phyloP scores from a whole-genome alignment of 2,113 vertebrate species.

The Eupsittula cactorum region DNA sequence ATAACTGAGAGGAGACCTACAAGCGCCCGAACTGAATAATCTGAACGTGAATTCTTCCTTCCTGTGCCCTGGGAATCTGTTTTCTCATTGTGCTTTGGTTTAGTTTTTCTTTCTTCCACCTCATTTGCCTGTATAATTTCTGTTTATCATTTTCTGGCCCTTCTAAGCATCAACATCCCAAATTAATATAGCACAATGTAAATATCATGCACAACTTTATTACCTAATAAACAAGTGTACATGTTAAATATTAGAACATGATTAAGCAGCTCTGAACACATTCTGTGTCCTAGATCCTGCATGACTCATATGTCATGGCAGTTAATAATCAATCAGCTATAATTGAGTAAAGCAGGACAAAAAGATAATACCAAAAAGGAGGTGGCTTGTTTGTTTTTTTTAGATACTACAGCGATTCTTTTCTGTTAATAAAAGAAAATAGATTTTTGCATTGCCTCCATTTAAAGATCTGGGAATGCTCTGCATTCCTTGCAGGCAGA shows the following conservation, averaged over 20 bases:
- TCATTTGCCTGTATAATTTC: background rate
- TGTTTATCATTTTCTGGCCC: background rate
- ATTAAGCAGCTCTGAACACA: conserved; percentile 25
- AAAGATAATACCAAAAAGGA: background rate
- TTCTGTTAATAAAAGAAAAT: background rate
- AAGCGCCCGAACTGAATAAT: background rate
- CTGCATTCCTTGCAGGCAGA: background rate
- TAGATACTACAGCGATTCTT: background rate
- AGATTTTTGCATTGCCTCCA: background rate
- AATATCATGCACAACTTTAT: background rate
- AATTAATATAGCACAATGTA: background rate
- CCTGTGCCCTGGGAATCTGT: background rate
- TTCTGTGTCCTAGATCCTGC: conserved; percentile 47
- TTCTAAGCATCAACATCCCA: background rate
- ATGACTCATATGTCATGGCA: conserved; percentile 52
- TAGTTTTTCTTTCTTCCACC: background rate
- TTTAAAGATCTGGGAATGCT: conserved; percentile 29
- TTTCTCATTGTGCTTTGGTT: background rate
- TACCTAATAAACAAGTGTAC: conserved; percentile 26
- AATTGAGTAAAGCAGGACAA: conserved; percentile 2
- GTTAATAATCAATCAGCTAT: background rate
- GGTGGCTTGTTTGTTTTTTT: background rate
- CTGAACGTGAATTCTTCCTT: background rate
- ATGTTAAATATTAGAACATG: background rate
- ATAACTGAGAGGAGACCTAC: background rate